These are phyloP conservation scores for Fragum sueziense DNA, from an alignment of 2,888 invertebrate genomes.

Conservation along the genomic window DNA sequence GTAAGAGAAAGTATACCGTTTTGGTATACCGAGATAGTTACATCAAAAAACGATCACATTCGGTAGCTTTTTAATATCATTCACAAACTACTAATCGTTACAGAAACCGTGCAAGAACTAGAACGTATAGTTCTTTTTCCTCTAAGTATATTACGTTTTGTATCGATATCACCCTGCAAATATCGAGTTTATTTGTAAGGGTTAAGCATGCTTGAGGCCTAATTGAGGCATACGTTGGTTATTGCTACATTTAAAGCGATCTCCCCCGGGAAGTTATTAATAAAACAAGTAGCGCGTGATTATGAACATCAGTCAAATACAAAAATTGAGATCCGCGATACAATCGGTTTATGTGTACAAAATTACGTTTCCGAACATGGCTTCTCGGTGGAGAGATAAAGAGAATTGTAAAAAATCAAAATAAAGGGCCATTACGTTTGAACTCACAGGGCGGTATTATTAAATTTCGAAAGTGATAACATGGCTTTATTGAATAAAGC, in stretches of 20 bases:
- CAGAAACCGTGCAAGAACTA: too few relatives aligned
- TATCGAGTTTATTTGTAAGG: neutral
- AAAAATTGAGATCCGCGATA: slow-evolving; percentile 12
- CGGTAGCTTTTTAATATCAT: too few relatives aligned
- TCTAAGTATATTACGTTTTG: too few relatives aligned
- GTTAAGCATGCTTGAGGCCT: neutral
- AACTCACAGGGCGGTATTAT: slow-evolving; percentile 1
- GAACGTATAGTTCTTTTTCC: too few relatives aligned
- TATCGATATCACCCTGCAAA: too few relatives aligned
- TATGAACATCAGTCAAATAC: slow-evolving; percentile 38
- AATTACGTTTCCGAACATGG: slow-evolving; percentile 9
- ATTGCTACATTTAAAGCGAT: neutral
- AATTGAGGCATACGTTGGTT: neutral
- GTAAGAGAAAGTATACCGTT: too few relatives aligned
- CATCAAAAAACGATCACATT: too few relatives aligned
- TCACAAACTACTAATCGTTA: too few relatives aligned
- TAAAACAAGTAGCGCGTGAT: slow-evolving; percentile 28
- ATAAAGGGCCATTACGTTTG: slow-evolving; percentile 23
- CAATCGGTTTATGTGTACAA: slow-evolving; percentile 6
- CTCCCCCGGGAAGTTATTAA: slow-evolving; percentile 14
- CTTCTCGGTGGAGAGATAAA: slow-evolving; percentile 10
- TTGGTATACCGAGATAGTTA: too few relatives aligned
- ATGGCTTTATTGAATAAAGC: slow-evolving; percentile 15
- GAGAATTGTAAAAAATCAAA: neutral
- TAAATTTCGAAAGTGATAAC: slow-evolving; percentile 16